Evolutionary conservation across 2,797 vertebrate species (phyloP), one percentile per base, ranked within the genome.

Genomic region (Passerculus sandwichensis): DNA sequence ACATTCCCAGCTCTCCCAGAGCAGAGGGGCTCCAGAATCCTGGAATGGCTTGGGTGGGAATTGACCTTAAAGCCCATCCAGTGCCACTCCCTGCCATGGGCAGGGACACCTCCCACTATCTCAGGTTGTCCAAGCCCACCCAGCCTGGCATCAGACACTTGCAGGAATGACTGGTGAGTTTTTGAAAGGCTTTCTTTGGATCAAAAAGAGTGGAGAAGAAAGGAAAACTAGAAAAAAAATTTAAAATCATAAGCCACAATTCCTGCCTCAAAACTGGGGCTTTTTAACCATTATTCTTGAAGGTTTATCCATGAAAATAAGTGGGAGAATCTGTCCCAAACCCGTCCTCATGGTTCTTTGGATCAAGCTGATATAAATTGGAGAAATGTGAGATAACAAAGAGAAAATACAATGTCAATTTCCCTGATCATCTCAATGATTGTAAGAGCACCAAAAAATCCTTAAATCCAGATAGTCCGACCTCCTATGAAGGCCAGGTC

Each of bases 81-180:
- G 1, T 32, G 1, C 13, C n/a, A 27, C 5, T 2, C 11, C 15
- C 5, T 0, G 1, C 15, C 44, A 23, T 3, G 25, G 1, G 0
- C 30, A 34, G 30, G 19, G 13, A 42, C 36, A 42, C 0, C 6
- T 42, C 3, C 45, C 65, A 3, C 32, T 16, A 1, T 51, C 25
- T 45, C 54, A 42, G 10, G 14, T 3, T 0, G 18, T 0, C 53
- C 30, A 42, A 80, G 3, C 16, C 30, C 36, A 1, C 34, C 36
- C 36, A 81, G 0, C 32, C 36, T 11, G 36, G 26, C 47, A 21
- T 26, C 6, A 6, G 14, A 5, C 42, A 48, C 5, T 50, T 3
- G 18, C 44, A 57, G 51, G 30, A 25, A 60, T 3, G 5, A 29
- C 26, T 34, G 32, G 3, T 42, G 53, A 67, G 15, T 2, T 57